Conservation (phyloP, 2,888 invertebrate genomes). For the Bombyx huttoni region DNA sequence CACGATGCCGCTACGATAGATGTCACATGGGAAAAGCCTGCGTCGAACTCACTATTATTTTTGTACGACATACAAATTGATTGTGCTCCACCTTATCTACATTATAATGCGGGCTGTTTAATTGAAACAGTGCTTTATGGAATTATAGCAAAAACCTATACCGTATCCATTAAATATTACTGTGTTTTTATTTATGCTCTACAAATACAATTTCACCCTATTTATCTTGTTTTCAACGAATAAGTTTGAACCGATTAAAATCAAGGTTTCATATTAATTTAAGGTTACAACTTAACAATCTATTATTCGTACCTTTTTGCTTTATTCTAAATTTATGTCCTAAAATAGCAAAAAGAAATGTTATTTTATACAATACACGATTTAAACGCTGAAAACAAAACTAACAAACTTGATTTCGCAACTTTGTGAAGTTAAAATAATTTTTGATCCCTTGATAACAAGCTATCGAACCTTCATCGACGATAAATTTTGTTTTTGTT, state of each 20-base stretch:
- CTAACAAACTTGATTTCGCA: conserved; percentile 5
- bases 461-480: conserved; percentile 3
- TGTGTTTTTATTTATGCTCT: too few relatives aligned
- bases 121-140: conserved; percentile 16
- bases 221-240: too few relatives aligned
- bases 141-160: background rate
- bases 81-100: conserved; percentile 28
- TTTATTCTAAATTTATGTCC: background rate
- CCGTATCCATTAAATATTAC: too few relatives aligned
- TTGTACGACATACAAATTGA: conserved; percentile 61
- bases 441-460: conserved; percentile 3
- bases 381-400: conserved; percentile 2
- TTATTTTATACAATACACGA: background rate
- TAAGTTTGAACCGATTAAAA: too few relatives aligned
- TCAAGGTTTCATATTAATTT: too few relatives aligned
- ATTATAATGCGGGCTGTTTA: conserved; percentile 19
- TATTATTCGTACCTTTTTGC: too few relatives aligned
- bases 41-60: conserved; percentile 59
- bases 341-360: background rate
- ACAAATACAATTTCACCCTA: too few relatives aligned
- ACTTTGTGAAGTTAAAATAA: conserved; percentile 3
- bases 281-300: too few relatives aligned
- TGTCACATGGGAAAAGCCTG: conserved; percentile 56
- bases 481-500: conserved; percentile 5
- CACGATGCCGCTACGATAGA: conserved; percentile 60